These are phyloP conservation scores for Tenthredo scrophulariae DNA, from an alignment of 2,888 invertebrate species.

Conservation along the genomic window DNA sequence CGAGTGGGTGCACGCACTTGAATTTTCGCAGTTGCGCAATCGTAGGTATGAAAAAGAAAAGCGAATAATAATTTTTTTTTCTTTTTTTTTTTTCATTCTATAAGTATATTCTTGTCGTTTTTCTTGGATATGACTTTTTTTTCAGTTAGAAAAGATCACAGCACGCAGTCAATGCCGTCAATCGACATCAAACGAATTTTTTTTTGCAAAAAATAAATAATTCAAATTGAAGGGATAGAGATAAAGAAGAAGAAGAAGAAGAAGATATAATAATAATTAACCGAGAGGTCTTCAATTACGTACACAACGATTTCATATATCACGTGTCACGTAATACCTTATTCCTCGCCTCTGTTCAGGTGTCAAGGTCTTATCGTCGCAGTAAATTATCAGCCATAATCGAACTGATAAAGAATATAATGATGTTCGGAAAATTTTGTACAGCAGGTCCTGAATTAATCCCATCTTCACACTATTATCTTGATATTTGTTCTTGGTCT, in stretches of 20 bases:
- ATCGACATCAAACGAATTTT: not conserved
- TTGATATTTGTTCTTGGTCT: not conserved
- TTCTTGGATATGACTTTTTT: not conserved
- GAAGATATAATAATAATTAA: not conserved
- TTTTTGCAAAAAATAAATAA: not conserved
- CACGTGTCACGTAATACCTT: slow-evolving; percentile 23
- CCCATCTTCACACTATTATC: not conserved
- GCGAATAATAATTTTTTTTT: not conserved
- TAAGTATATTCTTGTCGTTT: not conserved
- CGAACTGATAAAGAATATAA: not conserved
- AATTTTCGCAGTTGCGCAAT: not conserved
- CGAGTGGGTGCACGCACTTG: not conserved
- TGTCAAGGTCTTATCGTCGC: not conserved
- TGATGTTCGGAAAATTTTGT: not conserved
- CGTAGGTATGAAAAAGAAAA: not conserved
- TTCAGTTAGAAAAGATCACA: not conserved
- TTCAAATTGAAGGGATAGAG: slow-evolving; percentile 23
- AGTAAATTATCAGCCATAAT: not conserved
- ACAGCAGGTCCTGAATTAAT: not conserved
- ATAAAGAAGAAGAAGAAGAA: not conserved
- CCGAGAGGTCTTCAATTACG: slow-evolving; percentile 28
- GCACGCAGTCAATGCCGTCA: not conserved
- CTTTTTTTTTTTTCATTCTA: not conserved
- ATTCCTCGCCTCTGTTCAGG: not conserved
- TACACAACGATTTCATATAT: slow-evolving; percentile 8